These are phyloP conservation scores for Dendrocincla fuliginosa DNA, from an alignment of 2,797 vertebrate species.

Conservation along the genomic window DNA sequence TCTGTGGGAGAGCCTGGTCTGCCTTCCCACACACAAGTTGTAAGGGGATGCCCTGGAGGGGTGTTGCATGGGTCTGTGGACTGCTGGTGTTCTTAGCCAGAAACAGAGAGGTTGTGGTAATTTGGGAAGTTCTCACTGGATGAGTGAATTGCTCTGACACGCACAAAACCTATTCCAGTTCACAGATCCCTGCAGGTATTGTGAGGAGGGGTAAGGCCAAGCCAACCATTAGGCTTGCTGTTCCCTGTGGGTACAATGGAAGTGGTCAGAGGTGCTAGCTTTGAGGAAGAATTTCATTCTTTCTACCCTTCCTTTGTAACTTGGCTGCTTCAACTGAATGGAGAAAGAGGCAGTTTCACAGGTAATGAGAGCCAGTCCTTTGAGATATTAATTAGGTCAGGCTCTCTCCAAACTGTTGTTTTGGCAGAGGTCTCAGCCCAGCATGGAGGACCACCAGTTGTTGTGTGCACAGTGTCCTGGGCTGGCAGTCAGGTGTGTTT, in stretches of 20 bases:
- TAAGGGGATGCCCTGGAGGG: not conserved
- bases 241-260: not conserved
- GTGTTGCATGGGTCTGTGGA: fast-evolving
- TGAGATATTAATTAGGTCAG: not conserved
- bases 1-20: not conserved
- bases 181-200: not conserved
- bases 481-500: not conserved
- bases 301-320: not conserved
- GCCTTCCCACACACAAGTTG: not conserved
- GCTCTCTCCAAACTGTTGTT: not conserved
- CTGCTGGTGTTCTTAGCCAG: not conserved
- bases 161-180: not conserved
- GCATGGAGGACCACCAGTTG: not conserved
- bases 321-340: not conserved
- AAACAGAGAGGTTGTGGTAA: not conserved
- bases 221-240: not conserved
- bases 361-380: not conserved
- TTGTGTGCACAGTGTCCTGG: not conserved
- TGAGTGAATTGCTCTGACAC: not conserved
- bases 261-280: not conserved
- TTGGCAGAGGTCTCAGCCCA: not conserved
- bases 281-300: not conserved
- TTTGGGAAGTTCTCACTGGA: not conserved
- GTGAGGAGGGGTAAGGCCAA: not conserved
- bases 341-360: not conserved